Evolutionary conservation across 2,113 vertebrate genomes (phyloP).

Genomic region (Mesembrinibis cayennensis): DNA sequence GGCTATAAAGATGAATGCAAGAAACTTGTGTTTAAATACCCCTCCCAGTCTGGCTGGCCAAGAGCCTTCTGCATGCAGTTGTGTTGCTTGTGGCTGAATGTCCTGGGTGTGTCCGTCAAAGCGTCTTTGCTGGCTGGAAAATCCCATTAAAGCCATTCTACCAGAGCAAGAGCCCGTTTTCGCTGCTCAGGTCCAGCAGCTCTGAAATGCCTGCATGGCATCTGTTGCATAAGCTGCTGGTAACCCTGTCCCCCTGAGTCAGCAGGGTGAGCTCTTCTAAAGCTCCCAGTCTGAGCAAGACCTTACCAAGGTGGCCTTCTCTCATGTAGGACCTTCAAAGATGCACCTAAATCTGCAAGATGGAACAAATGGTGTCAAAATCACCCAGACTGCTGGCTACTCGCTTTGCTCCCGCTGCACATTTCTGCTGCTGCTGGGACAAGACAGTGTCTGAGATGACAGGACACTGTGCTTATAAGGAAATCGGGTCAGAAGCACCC

Average conservation of each 20-base stretch:
- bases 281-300: neutral
- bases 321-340: neutral
- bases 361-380: neutral
- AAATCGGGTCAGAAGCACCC: neutral
- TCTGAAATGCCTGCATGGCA: neutral
- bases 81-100: neutral
- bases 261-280: neutral
- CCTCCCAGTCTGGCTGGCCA: neutral
- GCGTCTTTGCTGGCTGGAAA: neutral
- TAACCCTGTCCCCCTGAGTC: neutral
- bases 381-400: neutral
- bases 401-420: accelerated
- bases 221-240: neutral
- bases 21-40: slow-evolving; percentile 27
- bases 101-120: slow-evolving; percentile 14
- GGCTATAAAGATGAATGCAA: neutral
- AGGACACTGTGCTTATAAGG: neutral
- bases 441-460: neutral
- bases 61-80: neutral
- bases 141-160: neutral
- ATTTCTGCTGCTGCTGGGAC: neutral
- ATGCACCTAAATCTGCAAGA: neutral
- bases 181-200: neutral
- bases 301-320: neutral
- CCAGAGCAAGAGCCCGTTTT: neutral